Evolutionary conservation across 2,888 invertebrate species (phyloP).

Genomic region (Rhingia rostrata): DNA sequence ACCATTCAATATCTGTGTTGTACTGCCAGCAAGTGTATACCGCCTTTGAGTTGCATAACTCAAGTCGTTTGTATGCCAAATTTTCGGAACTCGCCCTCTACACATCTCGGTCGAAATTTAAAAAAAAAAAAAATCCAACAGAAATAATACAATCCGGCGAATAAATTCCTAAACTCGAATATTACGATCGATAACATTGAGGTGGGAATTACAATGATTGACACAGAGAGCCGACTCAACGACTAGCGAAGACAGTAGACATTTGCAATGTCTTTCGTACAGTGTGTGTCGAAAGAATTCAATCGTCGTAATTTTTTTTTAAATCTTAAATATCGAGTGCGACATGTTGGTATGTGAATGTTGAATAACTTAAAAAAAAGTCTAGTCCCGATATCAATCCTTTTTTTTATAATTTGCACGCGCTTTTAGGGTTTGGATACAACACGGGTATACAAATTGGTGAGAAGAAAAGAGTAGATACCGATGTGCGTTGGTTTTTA

Average conservation of each 20-base stretch:
- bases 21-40: neutral
- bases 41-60: slow-evolving; percentile 64
- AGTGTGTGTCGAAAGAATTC: neutral
- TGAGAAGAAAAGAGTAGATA: too few relatives aligned
- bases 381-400: too few relatives aligned
- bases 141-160: slow-evolving; percentile 13
- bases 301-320: neutral
- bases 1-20: slow-evolving; percentile 30
- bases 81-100: slow-evolving; percentile 63
- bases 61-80: slow-evolving; percentile 63
- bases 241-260: slow-evolving; percentile 33
- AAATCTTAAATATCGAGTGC: too few relatives aligned
- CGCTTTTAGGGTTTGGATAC: too few relatives aligned
- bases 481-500: too few relatives aligned
- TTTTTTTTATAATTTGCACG: too few relatives aligned
- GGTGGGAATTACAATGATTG: slow-evolving; percentile 71
- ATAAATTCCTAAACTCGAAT: slow-evolving; percentile 65
- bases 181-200: slow-evolving; percentile 54
- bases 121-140: slow-evolving; percentile 8
- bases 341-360: too few relatives aligned
- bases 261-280: neutral
- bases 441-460: too few relatives aligned
- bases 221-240: slow-evolving; percentile 64
- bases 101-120: neutral
- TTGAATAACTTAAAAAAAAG: too few relatives aligned